These are phyloP conservation scores for Atta cephalotes DNA, from an alignment of 1,140 invertebrate genomes.

Conservation along the genomic window DNA sequence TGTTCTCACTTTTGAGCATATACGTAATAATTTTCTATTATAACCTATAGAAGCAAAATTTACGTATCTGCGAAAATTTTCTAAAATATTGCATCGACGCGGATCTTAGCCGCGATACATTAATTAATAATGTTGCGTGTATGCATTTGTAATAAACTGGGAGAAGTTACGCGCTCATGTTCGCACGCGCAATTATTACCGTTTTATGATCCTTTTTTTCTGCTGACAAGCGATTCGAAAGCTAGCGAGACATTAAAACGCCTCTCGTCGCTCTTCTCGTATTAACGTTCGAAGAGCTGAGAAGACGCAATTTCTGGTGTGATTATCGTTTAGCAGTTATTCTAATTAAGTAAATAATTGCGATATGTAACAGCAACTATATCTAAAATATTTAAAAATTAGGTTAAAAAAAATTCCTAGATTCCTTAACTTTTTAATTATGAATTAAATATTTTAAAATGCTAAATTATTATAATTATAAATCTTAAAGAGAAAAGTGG, in stretches of 20 bases:
- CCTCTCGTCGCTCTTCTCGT: too few relatives aligned
- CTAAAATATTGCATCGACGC: constrained; percentile 22
- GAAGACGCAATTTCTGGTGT: too few relatives aligned
- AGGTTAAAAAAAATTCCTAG: too few relatives aligned
- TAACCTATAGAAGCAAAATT: background rate
- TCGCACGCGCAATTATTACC: constrained; percentile 82
- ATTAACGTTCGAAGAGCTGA: too few relatives aligned
- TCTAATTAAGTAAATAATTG: too few relatives aligned
- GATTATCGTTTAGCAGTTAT: too few relatives aligned
- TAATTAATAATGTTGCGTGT: constrained; percentile 52
- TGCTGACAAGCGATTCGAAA: constrained; percentile 36
- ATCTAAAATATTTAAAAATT: too few relatives aligned
- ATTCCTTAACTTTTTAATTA: too few relatives aligned
- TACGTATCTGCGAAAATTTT: background rate
- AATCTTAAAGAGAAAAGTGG: too few relatives aligned
- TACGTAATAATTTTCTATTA: background rate
- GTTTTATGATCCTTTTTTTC: constrained; percentile 66
- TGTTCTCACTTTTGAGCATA: background rate
- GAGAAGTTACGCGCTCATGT: constrained; percentile 77
- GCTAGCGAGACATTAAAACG: background rate
- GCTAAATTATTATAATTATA: too few relatives aligned
- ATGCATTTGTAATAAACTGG: constrained; percentile 76
- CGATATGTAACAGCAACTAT: too few relatives aligned
- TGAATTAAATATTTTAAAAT: too few relatives aligned
- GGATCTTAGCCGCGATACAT: constrained; percentile 27